Conservation (phyloP, 2,113 vertebrate genomes). For the Triplophysa dalaica region DNA sequence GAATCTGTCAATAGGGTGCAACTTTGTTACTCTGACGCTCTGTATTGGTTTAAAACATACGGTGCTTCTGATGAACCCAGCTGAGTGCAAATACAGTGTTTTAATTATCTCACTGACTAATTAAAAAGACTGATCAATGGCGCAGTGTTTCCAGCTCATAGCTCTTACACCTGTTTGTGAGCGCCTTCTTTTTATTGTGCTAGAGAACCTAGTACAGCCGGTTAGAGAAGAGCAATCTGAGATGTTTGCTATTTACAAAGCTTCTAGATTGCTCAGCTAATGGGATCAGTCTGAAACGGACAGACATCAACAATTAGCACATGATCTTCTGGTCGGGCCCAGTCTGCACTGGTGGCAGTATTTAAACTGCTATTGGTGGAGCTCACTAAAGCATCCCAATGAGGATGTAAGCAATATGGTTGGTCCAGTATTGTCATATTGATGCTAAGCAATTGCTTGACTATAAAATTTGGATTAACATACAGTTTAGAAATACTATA, state of each 20-base stretch:
- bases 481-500: too few species aligned
- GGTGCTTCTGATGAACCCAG: slow-evolving; percentile 43
- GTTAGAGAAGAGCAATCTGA: slow-evolving; percentile 14
- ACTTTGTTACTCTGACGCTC: slow-evolving; percentile 11
- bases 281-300: slow-evolving; percentile 54
- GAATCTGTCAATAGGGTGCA: slow-evolving; percentile 40
- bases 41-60: slow-evolving; percentile 9
- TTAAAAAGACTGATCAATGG: slow-evolving; percentile 58
- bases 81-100: slow-evolving; percentile 39
- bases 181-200: slow-evolving; percentile 14
- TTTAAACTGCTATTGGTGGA: background rate
- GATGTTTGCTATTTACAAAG: slow-evolving; percentile 25
- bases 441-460: too few species aligned
- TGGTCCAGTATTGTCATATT: too few species aligned
- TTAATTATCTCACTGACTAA: slow-evolving; percentile 46
- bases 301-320: slow-evolving; percentile 51
- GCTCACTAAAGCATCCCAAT: background rate
- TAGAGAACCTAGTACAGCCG: slow-evolving; percentile 15
- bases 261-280: slow-evolving; percentile 31
- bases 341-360: background rate
- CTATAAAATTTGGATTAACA: too few species aligned
- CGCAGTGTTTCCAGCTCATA: slow-evolving; percentile 31
- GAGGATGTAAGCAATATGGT: too few species aligned
- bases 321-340: slow-evolving; percentile 24
- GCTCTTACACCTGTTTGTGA: slow-evolving; percentile 30